Percentiles rank a stretch among this genome's conserved stretches.
Evolutionary conservation across 1,140 invertebrate genomes (phyloP).

Genomic region (Zaprionus camerounensis): DNA sequence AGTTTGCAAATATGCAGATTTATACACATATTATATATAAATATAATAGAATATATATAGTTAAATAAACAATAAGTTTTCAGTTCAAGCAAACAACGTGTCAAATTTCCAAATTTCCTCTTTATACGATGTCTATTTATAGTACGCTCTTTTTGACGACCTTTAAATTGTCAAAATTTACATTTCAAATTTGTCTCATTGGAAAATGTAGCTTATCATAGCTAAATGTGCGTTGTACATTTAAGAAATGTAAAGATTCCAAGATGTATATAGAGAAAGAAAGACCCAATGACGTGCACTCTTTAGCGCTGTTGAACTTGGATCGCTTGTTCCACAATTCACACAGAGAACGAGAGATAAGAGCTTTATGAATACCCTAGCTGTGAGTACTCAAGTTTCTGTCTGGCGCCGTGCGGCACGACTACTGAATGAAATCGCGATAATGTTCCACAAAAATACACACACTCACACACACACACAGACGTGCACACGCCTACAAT

Average conservation of each 20-base stretch:
- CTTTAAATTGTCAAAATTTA: constrained; percentile 6
- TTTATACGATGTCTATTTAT: constrained; percentile 3
- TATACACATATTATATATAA: neutral
- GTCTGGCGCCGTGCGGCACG: constrained; percentile 14
- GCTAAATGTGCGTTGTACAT: constrained; percentile 37
- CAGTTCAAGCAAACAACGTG: neutral
- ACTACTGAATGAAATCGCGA: constrained; percentile 26
- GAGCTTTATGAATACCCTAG: constrained; percentile 3
- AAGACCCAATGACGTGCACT: constrained; percentile 16
- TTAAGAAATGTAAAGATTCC: constrained; percentile 42
- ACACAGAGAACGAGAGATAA: constrained; percentile 22
- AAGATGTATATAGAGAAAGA: constrained; percentile 7
- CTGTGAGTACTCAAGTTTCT: constrained; percentile 3
- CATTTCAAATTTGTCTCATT: neutral
- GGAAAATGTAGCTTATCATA: constrained; percentile 47
- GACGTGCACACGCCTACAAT: neutral
- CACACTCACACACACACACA: neutral
- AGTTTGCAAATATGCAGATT: neutral
- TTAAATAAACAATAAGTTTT: neutral
- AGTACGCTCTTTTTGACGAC: neutral
- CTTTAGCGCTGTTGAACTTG: constrained; percentile 22
- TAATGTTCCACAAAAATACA: neutral
- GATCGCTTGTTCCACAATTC: constrained; percentile 18
- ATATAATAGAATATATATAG: neutral
- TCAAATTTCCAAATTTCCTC: neutral